Conservation (phyloP, 2,888 invertebrate genomes). For the Lutraria lutraria region DNA sequence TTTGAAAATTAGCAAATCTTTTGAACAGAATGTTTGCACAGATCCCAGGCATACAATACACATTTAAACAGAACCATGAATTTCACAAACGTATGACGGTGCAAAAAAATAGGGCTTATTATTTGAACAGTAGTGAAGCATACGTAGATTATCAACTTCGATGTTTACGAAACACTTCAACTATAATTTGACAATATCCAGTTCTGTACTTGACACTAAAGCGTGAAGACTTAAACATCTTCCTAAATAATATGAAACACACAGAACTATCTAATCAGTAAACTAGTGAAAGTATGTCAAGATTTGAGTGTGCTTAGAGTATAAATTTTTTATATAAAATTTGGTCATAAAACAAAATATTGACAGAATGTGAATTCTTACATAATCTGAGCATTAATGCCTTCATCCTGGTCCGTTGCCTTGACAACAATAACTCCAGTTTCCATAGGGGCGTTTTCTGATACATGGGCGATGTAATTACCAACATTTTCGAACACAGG, state of each 20-base stretch:
- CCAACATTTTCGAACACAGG: constrained; percentile 92
- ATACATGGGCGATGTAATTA: constrained; percentile 77
- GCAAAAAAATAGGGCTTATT: constrained; percentile 26
- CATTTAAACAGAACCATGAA: constrained; percentile 33
- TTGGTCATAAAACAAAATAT: too few species aligned
- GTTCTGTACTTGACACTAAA: constrained; percentile 4
- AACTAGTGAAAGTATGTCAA: not conserved
- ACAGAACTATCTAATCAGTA: not conserved
- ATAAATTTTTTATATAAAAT: too few species aligned
- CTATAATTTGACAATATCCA: constrained; percentile 21
- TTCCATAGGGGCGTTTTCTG: constrained; percentile 72
- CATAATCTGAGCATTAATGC: constrained; percentile 94
- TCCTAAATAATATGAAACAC: not conserved
- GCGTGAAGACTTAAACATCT: not conserved
- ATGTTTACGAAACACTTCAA: constrained; percentile 34
- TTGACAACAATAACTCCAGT: constrained; percentile 76
- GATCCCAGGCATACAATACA: constrained; percentile 15
- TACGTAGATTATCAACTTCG: constrained; percentile 27
- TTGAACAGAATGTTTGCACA: constrained; percentile 22
- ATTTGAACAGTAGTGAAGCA: constrained; percentile 29
- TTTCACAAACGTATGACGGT: constrained; percentile 24
- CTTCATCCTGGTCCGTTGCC: constrained; percentile 87
- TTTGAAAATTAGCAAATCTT: constrained; percentile 37
- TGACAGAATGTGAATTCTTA: constrained; percentile 81
- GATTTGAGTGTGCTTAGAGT: not conserved